A percentile compares a stretch with the other conserved stretches of the same genome.
Conservation (phyloP, 2,888 invertebrate genomes). For the Ligdia adustata region DNA sequence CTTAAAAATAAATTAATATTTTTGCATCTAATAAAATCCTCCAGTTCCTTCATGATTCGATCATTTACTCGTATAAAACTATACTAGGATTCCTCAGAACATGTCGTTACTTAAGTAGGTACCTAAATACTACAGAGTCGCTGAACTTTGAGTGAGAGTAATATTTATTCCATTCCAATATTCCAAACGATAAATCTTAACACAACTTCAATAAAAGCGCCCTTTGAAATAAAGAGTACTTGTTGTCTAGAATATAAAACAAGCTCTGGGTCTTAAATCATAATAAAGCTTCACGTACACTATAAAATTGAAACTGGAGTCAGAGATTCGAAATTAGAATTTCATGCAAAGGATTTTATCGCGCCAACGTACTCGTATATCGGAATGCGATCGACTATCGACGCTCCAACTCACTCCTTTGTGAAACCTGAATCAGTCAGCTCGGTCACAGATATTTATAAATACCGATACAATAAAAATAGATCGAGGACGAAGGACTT, state of each 20-base stretch:
- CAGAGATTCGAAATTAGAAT: conserved; percentile 47
- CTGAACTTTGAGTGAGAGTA: too few relatives aligned
- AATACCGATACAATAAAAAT: conserved; percentile 42
- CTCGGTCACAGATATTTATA: conserved; percentile 50
- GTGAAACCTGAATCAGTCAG: conserved; percentile 47
- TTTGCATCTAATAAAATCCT: too few relatives aligned
- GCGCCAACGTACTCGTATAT: conserved; percentile 35
- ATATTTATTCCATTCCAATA: too few relatives aligned
- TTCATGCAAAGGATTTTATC: conserved; percentile 52
- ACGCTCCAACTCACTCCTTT: conserved; percentile 31
- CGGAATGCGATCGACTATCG: conserved; percentile 46
- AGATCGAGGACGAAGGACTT: conserved; percentile 32
- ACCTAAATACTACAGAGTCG: too few relatives aligned
- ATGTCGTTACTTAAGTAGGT: too few relatives aligned
- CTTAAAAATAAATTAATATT: too few relatives aligned
- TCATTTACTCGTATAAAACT: too few relatives aligned
- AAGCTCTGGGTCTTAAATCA: conserved; percentile 8
- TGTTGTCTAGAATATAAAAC: conserved; percentile 16
- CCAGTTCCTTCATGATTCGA: too few relatives aligned
- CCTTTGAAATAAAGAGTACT: conserved; percentile 8
- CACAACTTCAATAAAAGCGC: conserved; percentile 4
- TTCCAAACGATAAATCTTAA: conserved; percentile 4
- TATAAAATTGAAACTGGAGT: conserved; percentile 31
- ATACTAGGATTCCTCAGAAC: too few relatives aligned
- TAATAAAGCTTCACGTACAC: conserved; percentile 26